These are phyloP conservation scores for Ischnura elegans DNA, from an alignment of 2,888 invertebrate genomes.

Conservation along the genomic window DNA sequence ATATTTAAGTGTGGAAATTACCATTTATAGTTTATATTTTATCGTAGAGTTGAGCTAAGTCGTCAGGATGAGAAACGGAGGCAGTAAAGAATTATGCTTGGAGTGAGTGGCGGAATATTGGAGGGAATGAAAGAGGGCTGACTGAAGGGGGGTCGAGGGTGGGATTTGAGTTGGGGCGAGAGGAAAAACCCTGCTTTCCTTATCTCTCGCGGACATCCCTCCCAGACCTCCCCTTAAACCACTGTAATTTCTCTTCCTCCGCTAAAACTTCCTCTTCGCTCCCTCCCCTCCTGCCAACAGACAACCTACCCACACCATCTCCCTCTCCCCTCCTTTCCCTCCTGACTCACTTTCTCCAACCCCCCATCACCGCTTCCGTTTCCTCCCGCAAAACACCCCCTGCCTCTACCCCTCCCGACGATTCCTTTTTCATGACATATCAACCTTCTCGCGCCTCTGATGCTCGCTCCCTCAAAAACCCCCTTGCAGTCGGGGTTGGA, in stretches of 20 bases:
- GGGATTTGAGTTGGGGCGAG: background rate
- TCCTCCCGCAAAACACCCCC: background rate
- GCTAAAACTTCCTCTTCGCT: background rate
- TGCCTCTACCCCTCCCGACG: background rate
- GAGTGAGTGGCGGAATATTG: conserved; percentile 31
- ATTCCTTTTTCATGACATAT: conserved; percentile 38
- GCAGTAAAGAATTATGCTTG: background rate
- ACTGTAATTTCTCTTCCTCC: conserved; percentile 55
- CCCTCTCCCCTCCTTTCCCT: background rate
- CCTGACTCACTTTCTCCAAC: background rate
- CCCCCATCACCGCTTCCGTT: conserved; percentile 32
- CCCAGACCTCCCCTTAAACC: conserved; percentile 5
- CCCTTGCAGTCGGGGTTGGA: too few relatives aligned
- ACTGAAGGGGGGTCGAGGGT: background rate
- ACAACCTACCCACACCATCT: background rate
- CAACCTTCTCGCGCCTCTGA: background rate
- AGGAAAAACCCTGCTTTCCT: background rate
- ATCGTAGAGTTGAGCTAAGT: too few relatives aligned
- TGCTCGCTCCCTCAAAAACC: background rate
- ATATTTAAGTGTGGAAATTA: too few relatives aligned
- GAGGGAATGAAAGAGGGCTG: background rate
- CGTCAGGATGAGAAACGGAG: background rate
- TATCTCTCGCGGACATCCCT: conserved; percentile 60
- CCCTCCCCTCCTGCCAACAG: too few relatives aligned
- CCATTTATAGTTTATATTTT: too few relatives aligned